Evolutionary conservation across 2,113 vertebrate species (phyloP).

Genomic region (Daubentonia madagascariensis): DNA sequence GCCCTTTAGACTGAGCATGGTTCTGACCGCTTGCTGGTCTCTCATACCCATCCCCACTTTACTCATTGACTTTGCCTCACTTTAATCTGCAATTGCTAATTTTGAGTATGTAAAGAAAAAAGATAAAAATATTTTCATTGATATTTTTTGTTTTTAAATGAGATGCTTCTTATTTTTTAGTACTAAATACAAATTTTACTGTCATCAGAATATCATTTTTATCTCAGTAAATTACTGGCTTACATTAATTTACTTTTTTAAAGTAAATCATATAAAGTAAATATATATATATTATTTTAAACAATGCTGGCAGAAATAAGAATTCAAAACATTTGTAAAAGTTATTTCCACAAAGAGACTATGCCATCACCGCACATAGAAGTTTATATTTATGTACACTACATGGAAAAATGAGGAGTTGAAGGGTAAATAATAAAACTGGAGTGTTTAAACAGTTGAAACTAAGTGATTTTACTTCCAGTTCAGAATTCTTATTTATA

Average conservation of each 20-base stretch:
- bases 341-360: neutral
- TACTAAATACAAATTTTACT: neutral
- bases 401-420: neutral
- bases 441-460: neutral
- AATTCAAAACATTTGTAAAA: neutral
- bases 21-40: neutral
- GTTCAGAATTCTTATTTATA: neutral
- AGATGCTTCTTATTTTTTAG: neutral
- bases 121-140: neutral
- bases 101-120: neutral
- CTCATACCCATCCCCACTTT: neutral
- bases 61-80: neutral
- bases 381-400: neutral
- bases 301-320: neutral
- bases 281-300: neutral
- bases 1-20: neutral
- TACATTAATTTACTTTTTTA: neutral
- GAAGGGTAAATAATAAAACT: neutral
- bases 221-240: neutral
- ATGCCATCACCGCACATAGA: neutral
- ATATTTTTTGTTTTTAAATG: neutral
- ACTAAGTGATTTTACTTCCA: neutral
- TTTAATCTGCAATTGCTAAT: neutral
- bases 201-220: neutral
- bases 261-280: neutral